Percentiles rank a stretch among this genome's conserved stretches.
Conservation (phyloP, 2,113 vertebrate genomes). For the Macrotis lagotis region DNA sequence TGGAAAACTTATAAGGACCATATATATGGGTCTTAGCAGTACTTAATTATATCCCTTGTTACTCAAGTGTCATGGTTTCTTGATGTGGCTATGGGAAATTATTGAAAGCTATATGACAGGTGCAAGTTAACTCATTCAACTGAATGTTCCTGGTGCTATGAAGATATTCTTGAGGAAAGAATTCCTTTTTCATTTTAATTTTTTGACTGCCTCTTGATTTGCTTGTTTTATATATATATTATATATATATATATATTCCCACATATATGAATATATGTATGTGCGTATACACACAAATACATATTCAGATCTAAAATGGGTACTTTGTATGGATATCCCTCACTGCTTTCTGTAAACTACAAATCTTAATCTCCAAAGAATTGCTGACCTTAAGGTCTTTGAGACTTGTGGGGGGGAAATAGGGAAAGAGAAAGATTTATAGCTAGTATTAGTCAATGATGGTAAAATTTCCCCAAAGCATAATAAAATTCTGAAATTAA, state of each 20-base stretch:
- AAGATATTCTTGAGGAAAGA: slow-evolving; percentile 52
- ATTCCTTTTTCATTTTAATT: slow-evolving; percentile 57
- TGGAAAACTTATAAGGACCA: slow-evolving; percentile 49
- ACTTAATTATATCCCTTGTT: slow-evolving; percentile 55
- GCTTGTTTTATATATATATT: fast-evolving
- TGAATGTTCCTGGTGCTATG: slow-evolving; percentile 49
- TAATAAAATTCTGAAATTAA: slow-evolving; percentile 28
- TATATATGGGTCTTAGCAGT: slow-evolving; percentile 42
- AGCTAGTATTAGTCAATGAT: background rate
- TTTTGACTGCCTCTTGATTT: slow-evolving; percentile 58
- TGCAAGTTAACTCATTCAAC: slow-evolving; percentile 55
- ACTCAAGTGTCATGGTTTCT: slow-evolving; percentile 52
- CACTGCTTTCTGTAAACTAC: background rate
- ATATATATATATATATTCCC: no score
- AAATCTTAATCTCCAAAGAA: background rate
- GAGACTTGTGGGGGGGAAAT: background rate
- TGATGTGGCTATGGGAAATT: slow-evolving; percentile 51
- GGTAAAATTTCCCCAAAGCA: slow-evolving; percentile 1
- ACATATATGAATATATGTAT: no score
- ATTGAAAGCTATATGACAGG: slow-evolving; percentile 67
- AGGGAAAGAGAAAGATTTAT: background rate
- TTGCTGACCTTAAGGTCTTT: background rate
- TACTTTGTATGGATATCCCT: background rate
- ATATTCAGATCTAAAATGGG: slow-evolving; percentile 1
- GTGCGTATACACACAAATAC: background rate